Percentiles rank a stretch among this genome's conserved stretches.
These are phyloP conservation scores for Chrysocyon brachyurus DNA, from an alignment of 2,797 vertebrate genomes.

Conservation along the genomic window DNA sequence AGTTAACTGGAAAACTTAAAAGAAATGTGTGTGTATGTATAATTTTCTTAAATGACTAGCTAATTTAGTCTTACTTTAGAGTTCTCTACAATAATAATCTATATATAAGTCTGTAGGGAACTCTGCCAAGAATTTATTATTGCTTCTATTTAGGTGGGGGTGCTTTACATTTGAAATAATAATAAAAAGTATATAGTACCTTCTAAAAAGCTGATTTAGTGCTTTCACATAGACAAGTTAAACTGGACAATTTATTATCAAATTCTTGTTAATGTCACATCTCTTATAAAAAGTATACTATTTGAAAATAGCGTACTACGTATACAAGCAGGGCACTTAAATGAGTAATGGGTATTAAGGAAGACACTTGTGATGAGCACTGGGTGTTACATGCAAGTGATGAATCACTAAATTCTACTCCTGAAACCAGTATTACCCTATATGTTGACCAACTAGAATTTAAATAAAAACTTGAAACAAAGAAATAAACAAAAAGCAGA, in stretches of 20 bases:
- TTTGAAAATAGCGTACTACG: slow-evolving; percentile 12
- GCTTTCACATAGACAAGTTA: slow-evolving; percentile 29
- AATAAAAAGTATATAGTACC: not conserved
- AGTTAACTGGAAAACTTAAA: not conserved
- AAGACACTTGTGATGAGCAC: not conserved
- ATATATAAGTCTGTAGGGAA: not conserved
- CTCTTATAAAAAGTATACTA: not conserved
- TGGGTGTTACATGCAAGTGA: not conserved
- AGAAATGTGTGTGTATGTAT: not conserved
- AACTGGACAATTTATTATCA: not conserved
- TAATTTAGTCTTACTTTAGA: not conserved
- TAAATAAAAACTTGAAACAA: not conserved
- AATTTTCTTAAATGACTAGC: not conserved
- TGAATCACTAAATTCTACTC: not conserved
- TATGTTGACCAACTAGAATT: not conserved
- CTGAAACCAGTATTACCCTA: not conserved
- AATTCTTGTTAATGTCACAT: not conserved
- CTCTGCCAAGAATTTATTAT: not conserved
- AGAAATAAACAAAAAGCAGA: not conserved
- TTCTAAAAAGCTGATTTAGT: slow-evolving; percentile 20
- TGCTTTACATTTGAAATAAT: not conserved
- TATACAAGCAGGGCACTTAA: not conserved
- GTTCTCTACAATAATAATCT: slow-evolving; percentile 6
- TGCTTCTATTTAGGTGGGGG: not conserved
- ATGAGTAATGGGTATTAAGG: not conserved